phyloP scores from a whole-genome alignment of 2,888 invertebrate genomes.

The Meandrusa payeni region DNA sequence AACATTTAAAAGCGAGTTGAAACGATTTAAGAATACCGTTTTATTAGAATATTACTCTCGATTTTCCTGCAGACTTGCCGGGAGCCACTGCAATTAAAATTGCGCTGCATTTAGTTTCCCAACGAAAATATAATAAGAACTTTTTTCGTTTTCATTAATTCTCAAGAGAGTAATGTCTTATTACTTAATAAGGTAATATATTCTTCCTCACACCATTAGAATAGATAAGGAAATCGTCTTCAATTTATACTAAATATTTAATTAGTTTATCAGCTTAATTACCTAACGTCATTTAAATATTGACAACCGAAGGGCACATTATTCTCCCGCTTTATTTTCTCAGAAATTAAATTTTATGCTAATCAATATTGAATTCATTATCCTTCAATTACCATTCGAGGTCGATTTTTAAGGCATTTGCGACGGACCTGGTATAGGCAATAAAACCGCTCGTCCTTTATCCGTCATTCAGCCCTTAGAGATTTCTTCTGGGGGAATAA shows the following conservation, averaged over 20 bases:
- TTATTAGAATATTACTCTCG: slow-evolving; percentile 51
- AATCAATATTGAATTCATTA: slow-evolving; percentile 70
- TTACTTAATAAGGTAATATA: too few relatives aligned
- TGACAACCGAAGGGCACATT: too few relatives aligned
- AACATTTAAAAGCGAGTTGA: slow-evolving; percentile 46
- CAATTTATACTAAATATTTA: too few relatives aligned
- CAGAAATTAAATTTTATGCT: slow-evolving; percentile 58
- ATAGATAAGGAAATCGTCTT: too few relatives aligned
- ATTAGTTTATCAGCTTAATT: too few relatives aligned
- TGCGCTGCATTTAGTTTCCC: slow-evolving; percentile 6
- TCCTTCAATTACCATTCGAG: slow-evolving; percentile 73
- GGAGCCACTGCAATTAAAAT: slow-evolving; percentile 18
- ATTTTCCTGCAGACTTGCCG: slow-evolving; percentile 33
- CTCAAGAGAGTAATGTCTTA: too few relatives aligned
- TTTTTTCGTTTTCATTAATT: not conserved
- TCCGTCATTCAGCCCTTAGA: slow-evolving; percentile 78
- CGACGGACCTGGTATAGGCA: slow-evolving; percentile 67
- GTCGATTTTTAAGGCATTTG: slow-evolving; percentile 70
- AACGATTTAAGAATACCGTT: slow-evolving; percentile 43
- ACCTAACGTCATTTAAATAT: too few relatives aligned
- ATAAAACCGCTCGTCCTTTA: slow-evolving; percentile 77
- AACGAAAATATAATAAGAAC: slow-evolving; percentile 3
- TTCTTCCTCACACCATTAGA: too few relatives aligned
- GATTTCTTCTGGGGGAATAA: slow-evolving; percentile 79
- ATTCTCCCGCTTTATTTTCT: slow-evolving; percentile 6